phyloP scores from a whole-genome alignment of 1,140 invertebrate genomes.

The Hypothenemus hampei region DNA sequence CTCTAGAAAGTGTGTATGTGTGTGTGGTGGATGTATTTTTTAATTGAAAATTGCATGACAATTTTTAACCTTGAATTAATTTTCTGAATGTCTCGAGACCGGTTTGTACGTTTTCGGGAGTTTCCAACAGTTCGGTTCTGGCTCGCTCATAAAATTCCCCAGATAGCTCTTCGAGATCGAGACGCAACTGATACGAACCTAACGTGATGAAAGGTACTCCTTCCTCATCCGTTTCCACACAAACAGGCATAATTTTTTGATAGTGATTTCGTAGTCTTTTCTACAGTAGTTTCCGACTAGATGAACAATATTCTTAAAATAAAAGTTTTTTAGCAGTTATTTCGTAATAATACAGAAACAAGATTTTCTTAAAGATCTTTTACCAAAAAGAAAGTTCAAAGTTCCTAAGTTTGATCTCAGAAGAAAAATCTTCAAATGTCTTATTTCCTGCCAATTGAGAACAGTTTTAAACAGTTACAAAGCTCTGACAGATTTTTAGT shows the following conservation, averaged over 20 bases:
- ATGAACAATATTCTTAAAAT: too few species aligned
- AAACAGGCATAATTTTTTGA: conserved; percentile 26
- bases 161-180: conserved; percentile 41
- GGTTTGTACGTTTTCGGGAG: conserved; percentile 56
- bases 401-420: too few species aligned
- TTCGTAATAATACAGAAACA: too few species aligned
- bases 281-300: background rate
- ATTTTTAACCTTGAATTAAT: conserved; percentile 52
- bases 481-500: too few species aligned
- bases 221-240: conserved; percentile 29
- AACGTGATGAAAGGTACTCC: conserved; percentile 40
- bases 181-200: conserved; percentile 34
- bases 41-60: background rate
- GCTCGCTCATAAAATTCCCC: conserved; percentile 51
- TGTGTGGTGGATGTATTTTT: too few species aligned
- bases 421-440: too few species aligned
- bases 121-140: conserved; percentile 60
- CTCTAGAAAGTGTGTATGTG: too few species aligned
- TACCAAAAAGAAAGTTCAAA: too few species aligned
- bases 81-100: conserved; percentile 54
- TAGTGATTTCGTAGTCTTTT: background rate
- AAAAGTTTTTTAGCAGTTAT: too few species aligned
- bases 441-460: too few species aligned
- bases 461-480: too few species aligned
- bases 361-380: too few species aligned